phyloP scores from a whole-genome alignment of 2,888 invertebrate species.

The Acrobeloides nanus region DNA sequence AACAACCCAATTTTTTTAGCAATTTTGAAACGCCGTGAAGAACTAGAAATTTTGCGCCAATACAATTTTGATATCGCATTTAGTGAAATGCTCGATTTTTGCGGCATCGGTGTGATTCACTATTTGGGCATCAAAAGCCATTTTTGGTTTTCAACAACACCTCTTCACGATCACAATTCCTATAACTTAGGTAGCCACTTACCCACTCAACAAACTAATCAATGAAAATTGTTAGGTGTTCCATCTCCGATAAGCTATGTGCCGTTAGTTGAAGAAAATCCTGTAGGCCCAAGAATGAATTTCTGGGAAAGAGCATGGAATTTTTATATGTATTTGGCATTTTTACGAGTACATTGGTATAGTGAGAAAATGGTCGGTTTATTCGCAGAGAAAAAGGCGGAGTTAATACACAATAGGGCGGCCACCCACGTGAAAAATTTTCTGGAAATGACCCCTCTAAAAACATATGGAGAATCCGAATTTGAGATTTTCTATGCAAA shows the following conservation, averaged over 20 bases:
- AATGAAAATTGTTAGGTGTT: constrained; percentile 15
- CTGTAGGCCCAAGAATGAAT: constrained; percentile 31
- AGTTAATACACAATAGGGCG: no score
- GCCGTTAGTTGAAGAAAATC: constrained; percentile 39
- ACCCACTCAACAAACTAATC: not conserved
- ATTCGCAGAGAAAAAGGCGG: no score
- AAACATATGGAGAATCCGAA: no score
- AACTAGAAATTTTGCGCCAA: constrained; percentile 24
- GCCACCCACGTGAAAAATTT: no score
- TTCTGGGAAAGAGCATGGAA: constrained; percentile 26
- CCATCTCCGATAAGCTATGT: constrained; percentile 36
- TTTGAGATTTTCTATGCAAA: no score
- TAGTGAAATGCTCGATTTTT: constrained; percentile 37
- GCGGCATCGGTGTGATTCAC: constrained; percentile 33
- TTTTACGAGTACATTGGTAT: no score
- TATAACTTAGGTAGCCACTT: constrained; percentile 22
- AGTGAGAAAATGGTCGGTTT: no score
- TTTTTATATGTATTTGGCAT: not conserved
- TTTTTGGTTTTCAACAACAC: constrained; percentile 38
- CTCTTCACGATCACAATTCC: constrained; percentile 36
- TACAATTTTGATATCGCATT: constrained; percentile 37
- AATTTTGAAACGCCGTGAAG: constrained; percentile 9
- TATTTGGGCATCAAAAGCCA: constrained; percentile 36
- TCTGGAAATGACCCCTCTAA: no score
- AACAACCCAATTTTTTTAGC: constrained; percentile 4